These are phyloP conservation scores for Leucoraja ocellata DNA, from an alignment of 2,797 vertebrate genomes.

Conservation along the genomic window DNA sequence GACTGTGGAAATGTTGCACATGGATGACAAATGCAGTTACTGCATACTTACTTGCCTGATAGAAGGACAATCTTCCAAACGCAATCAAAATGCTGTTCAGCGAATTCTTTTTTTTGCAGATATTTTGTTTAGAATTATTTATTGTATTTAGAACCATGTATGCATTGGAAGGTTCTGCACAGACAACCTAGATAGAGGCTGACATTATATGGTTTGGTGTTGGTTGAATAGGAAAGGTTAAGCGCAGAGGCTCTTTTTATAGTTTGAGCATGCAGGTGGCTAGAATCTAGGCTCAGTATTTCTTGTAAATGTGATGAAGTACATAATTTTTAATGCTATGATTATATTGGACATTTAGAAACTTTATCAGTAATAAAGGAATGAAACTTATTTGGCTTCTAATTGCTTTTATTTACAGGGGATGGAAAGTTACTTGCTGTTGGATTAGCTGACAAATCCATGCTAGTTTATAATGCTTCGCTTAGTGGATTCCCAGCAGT, in stretches of 20 bases:
- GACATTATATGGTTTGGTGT: not conserved
- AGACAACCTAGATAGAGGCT: not conserved
- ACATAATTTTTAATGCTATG: not conserved
- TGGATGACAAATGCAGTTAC: not conserved
- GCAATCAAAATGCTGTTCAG: not conserved
- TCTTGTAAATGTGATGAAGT: too few species aligned
- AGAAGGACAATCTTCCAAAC: not conserved
- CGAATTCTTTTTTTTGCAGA: not conserved
- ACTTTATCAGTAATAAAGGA: not conserved
- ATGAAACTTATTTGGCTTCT: not conserved
- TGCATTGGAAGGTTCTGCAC: too few species aligned
- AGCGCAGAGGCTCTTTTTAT: not conserved
- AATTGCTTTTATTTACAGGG: slow-evolving; percentile 57
- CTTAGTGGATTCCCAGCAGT: slow-evolving; percentile 59
- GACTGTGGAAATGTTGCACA: not conserved
- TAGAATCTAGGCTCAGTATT: not conserved
- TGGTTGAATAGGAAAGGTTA: not conserved
- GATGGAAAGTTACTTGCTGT: slow-evolving; percentile 76
- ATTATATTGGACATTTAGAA: not conserved
- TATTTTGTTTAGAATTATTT: not conserved
- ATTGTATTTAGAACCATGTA: not conserved
- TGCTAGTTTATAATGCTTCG: slow-evolving; percentile 65
- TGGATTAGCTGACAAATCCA: slow-evolving; percentile 69
- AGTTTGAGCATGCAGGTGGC: not conserved
- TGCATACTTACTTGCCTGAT: not conserved